Evolutionary conservation across 2,888 invertebrate genomes (phyloP), one percentile per base, ranked within the genome.

Genomic region (Lucinisca nassula): DNA sequence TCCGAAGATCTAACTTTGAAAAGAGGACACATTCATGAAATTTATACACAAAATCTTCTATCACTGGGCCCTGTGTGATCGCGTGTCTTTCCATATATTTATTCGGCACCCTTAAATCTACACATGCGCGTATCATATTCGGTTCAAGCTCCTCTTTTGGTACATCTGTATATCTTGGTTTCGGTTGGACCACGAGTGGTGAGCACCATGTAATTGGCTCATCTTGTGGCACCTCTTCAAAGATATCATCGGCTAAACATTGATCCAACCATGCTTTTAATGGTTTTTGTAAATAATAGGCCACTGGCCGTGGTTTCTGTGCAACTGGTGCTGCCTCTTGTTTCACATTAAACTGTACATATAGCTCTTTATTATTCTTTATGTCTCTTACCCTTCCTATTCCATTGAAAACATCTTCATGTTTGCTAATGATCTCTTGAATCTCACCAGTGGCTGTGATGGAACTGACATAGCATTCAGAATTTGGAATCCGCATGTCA

Each of bases 11-110:
- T 38, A 73, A n/a, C 37, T 73, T 73, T 73, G 38, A 73, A 30
- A 73, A 73, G n/a, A 73, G 4, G n/a, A 10, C 27, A 37, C 73
- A 73, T 37, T 74, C 74, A 45, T 45, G 55, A 27, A 83, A 78
- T n/a, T 70, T 67, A 49, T 73, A 83, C 0, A 51, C 73, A 40
- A 84, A 84, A 21, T 84, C 84, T 45, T 79, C 84, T n/a, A 84
- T 51, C 12, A 79, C 32, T 49, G 84, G 61, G 40, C 17, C 75
- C 38, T 84, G 84, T 4, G 58, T 49, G n/a, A 81, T 61, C 67
- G 67, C 67, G 70, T 70, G 61, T 30, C 79, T 32, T 30, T n/a
- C n/a, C n/a, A n/a, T n/a, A n/a, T n/a, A n/a, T n/a, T n/a, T n/a
- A n/a, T n/a, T n/a, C n/a, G n/a, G n/a, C n/a, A n/a, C n/a, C n/a